Conservation (phyloP, 2,797 vertebrate genomes). For the Sitta carolinensis region DNA sequence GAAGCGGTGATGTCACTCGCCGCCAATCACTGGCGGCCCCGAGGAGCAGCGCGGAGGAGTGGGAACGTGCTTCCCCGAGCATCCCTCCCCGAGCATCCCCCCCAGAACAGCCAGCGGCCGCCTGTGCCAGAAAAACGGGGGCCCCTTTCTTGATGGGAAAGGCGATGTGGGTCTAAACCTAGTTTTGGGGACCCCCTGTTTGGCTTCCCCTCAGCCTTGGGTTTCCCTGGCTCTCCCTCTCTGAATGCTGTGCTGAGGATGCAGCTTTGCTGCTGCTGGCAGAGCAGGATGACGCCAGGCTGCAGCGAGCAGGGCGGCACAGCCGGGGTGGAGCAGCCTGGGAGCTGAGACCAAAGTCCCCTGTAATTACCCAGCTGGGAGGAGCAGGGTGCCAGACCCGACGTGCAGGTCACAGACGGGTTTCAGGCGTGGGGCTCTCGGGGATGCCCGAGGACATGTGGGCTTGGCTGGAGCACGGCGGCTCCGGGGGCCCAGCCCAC, state of each 20-base stretch:
- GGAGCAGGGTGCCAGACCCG: slow-evolving; percentile 23
- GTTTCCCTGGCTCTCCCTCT: background rate
- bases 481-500: background rate
- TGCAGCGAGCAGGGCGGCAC: slow-evolving; percentile 23
- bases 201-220: background rate
- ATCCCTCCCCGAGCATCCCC: slow-evolving; percentile 9
- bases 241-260: slow-evolving; percentile 2
- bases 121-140: background rate
- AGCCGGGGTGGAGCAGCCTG: slow-evolving; percentile 16
- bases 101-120: background rate
- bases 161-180: background rate
- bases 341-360: background rate
- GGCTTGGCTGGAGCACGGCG: background rate
- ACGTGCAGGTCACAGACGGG: background rate
- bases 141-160: background rate
- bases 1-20: slow-evolving; percentile 81
- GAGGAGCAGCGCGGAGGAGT: slow-evolving; percentile 63
- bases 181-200: background rate
- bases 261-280: slow-evolving; percentile 38
- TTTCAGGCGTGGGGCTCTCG: background rate
- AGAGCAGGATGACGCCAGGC: slow-evolving; percentile 42
- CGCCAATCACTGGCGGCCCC: slow-evolving; percentile 78
- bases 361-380: slow-evolving; percentile 8
- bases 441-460: background rate
- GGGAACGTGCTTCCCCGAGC: slow-evolving; percentile 68